phyloP scores from a whole-genome alignment of 2,797 vertebrate genomes.

The Orestias chungarensis region DNA sequence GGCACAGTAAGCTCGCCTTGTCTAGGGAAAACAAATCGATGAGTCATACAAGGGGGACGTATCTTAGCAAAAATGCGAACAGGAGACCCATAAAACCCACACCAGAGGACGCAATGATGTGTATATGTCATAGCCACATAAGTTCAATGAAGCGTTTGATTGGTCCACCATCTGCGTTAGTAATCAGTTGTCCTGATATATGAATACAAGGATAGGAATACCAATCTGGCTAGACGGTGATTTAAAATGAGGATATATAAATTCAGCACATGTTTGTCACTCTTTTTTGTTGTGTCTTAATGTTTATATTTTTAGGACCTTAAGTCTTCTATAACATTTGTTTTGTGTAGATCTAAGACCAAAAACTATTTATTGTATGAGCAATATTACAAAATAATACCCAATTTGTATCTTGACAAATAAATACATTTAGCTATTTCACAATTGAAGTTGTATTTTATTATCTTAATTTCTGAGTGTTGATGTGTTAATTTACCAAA shows the following conservation, averaged over 20 bases:
- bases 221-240: slow-evolving; percentile 69
- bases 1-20: slow-evolving; percentile 52
- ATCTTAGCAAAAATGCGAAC: slow-evolving; percentile 63
- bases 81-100: slow-evolving; percentile 73
- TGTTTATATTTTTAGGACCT: slow-evolving; percentile 7
- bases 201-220: slow-evolving; percentile 61
- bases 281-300: slow-evolving; percentile 39
- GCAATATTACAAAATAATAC: not conserved
- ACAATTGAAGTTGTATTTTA: not conserved
- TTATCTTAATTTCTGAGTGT: not conserved
- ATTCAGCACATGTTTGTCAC: slow-evolving; percentile 37
- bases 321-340: no score
- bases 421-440: not conserved
- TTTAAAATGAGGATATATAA: slow-evolving; percentile 63
- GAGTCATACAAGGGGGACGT: slow-evolving; percentile 67
- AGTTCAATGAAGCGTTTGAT: slow-evolving; percentile 65
- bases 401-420: not conserved
- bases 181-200: slow-evolving; percentile 58
- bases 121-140: slow-evolving; percentile 58
- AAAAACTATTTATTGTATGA: not conserved
- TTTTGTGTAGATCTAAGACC: not conserved
- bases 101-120: slow-evolving; percentile 64
- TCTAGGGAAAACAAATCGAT: slow-evolving; percentile 60
- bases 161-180: slow-evolving; percentile 68
- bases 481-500: not conserved